Evolutionary conservation across 2,113 vertebrate species (phyloP).

Genomic region (Triplophysa dalaica): DNA sequence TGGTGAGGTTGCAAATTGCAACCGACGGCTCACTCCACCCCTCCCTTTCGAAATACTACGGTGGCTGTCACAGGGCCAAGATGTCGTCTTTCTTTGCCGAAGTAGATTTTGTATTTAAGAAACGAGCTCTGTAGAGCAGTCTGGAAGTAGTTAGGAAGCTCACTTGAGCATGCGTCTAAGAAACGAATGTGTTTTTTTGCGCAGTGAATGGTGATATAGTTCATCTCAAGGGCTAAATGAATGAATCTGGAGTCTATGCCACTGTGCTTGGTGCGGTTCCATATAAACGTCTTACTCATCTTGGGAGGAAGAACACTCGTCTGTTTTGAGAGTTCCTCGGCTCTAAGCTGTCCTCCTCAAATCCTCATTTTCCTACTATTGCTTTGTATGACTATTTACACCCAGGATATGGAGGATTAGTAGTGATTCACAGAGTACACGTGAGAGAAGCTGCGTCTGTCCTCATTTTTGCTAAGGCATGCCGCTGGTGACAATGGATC

Average conservation of each 20-base stretch:
- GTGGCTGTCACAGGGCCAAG: no score
- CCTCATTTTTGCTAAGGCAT: slow-evolving; percentile 20
- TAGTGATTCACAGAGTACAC: slow-evolving; percentile 22
- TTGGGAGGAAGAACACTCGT: slow-evolving; percentile 23
- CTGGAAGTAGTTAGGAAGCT: not conserved
- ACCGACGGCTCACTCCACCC: not conserved
- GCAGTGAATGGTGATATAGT: slow-evolving; percentile 27
- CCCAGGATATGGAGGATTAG: slow-evolving; percentile 41
- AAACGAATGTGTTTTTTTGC: not conserved
- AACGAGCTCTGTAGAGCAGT: not conserved
- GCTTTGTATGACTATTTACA: slow-evolving; percentile 29
- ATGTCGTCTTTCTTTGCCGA: no score
- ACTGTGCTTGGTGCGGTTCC: slow-evolving; percentile 10
- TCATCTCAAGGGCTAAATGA: not conserved
- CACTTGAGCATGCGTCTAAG: not conserved
- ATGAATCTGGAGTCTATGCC: slow-evolving; percentile 39
- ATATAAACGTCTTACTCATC: slow-evolving; percentile 41
- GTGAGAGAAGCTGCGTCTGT: slow-evolving; percentile 16
- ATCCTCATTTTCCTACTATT: slow-evolving; percentile 18
- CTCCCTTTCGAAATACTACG: no score
- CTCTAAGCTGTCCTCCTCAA: slow-evolving; percentile 39
- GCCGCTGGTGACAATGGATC: slow-evolving; percentile 15
- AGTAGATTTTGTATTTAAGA: no score
- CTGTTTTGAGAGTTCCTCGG: slow-evolving; percentile 29
- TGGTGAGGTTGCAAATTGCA: no score